Conservation (phyloP, 2,113 vertebrate genomes). For the Ellobius talpinus region DNA sequence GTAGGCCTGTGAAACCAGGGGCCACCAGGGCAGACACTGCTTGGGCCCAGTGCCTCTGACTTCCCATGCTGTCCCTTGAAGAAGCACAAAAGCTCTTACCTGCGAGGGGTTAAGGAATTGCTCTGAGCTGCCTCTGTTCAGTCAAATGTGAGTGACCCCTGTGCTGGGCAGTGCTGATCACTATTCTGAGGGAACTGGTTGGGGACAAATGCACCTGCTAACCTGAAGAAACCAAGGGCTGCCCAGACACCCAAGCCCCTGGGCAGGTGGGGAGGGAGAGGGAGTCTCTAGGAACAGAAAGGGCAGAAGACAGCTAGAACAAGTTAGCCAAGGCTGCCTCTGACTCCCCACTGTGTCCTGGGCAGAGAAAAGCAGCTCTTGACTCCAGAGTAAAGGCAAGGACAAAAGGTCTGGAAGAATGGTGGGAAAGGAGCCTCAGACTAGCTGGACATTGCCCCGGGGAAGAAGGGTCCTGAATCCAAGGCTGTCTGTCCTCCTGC, state of each 20-base stretch:
- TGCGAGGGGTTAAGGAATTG: background rate
- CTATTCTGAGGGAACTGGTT: background rate
- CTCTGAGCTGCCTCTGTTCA: background rate
- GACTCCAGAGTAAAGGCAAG: background rate
- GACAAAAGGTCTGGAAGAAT: background rate
- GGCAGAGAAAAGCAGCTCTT: background rate
- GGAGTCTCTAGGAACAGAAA: background rate
- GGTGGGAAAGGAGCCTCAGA: too few species aligned
- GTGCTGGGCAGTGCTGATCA: background rate
- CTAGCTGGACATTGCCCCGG: background rate
- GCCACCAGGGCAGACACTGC: background rate
- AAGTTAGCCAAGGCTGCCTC: background rate
- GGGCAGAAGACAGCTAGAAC: background rate
- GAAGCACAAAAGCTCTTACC: background rate
- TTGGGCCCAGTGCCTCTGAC: background rate
- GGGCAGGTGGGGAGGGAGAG: background rate
- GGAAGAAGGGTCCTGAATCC: background rate
- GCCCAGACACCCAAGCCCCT: background rate
- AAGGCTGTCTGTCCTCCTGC: background rate
- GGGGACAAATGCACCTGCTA: fast-evolving
- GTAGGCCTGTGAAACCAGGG: background rate
- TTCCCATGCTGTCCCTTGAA: background rate
- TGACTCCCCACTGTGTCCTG: background rate
- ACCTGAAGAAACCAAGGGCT: background rate
- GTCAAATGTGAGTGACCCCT: background rate